phyloP scores from a whole-genome alignment of 2,113 vertebrate species.

The Ameiurus melas region DNA sequence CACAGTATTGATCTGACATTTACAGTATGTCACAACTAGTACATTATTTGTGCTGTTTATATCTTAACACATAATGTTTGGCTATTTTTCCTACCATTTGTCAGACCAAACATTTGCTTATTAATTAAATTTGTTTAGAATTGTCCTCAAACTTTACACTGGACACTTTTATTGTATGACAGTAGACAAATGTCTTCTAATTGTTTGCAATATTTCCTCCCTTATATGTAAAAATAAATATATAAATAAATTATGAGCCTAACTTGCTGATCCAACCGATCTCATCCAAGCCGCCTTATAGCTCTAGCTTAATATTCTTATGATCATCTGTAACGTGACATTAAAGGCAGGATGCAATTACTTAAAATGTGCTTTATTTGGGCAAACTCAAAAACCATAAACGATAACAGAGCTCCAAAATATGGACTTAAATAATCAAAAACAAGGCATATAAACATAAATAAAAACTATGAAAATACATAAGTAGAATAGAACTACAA shows the following conservation, averaged over 20 bases:
- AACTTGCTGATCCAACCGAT: too few species aligned
- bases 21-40: neutral
- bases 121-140: neutral
- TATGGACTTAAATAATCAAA: neutral
- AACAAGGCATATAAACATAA: neutral
- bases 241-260: too few species aligned
- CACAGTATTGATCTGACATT: neutral
- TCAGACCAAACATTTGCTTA: neutral
- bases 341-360: neutral
- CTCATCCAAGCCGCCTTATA: neutral
- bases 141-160: too few species aligned
- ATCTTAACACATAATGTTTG: neutral
- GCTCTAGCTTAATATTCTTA: neutral
- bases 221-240: too few species aligned
- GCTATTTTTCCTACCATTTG: neutral
- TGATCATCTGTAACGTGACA: neutral
- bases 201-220: too few species aligned
- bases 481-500: neutral
- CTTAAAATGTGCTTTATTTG: neutral
- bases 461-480: neutral
- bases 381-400: neutral
- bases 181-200: too few species aligned
- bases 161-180: too few species aligned
- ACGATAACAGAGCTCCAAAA: neutral
- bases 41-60: neutral